Evolutionary conservation across 2,888 invertebrate genomes (phyloP), one percentile per base, ranked within the genome.

Genomic region (Cosmia trapezina): DNA sequence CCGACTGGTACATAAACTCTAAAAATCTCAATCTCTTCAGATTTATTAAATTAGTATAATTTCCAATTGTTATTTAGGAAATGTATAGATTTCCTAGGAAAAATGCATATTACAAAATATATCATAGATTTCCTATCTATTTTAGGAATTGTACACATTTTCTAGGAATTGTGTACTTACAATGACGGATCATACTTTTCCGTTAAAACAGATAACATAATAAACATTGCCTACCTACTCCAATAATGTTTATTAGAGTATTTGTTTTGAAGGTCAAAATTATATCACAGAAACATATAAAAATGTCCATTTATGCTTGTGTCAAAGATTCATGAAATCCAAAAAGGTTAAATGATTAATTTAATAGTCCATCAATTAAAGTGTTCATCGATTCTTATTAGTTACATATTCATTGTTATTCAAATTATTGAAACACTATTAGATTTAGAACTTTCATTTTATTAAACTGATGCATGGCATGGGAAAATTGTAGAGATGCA

Each of bases 371-470:
- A 89, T 89, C 87, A 87, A 90, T 90, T 89, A 88, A 87, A 90
- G 87, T 78, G 70, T 70, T 90, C 86, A 87, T 87, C 84, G 85
- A 83, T 82, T 61, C 91, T 89, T 89, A 93, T 93, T n/a, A n/a
- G n/a, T n/a, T 92, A 92, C 78, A 81, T 91, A 93, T 93, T 93
- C 92, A 93, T 93, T 92, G 91, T 91, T 90, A 90, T 92, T 92
- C 84, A 89, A 88, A 89, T 89, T 81, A 88, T 82, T 83, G 68
- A 72, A 82, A 80, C 59, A 88, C 91, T 92, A 91, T 91, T 92
- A 89, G 89, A 92, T 91, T 91, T n/a, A n/a, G n/a, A 93, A 92
- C 89, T 90, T 89, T 90, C 87, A 83, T 88, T 90, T 88, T 88
- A 88, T 90, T 80, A 85, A 83, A 79, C 75, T 83, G 75, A 61